Conservation (phyloP, 2,888 invertebrate species). For the Glyphotaelius pellucidus region DNA sequence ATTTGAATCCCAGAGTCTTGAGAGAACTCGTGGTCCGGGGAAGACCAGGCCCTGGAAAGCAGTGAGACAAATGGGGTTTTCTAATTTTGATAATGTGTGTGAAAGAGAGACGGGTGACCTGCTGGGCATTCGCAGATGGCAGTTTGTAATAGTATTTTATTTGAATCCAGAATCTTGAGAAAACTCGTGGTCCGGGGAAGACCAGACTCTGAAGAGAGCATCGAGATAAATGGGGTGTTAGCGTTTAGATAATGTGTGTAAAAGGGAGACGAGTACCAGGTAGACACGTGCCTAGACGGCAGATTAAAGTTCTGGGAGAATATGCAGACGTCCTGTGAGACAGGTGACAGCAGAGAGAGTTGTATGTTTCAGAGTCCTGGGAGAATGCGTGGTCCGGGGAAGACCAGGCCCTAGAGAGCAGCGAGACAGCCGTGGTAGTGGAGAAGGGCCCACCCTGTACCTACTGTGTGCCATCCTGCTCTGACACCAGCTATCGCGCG, state of each 20-base stretch:
- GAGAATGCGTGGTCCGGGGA: constrained; percentile 67
- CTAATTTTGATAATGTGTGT: no score
- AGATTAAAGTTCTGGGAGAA: no score
- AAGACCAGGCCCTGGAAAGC: constrained; percentile 69
- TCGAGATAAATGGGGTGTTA: constrained; percentile 68
- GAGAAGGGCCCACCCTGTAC: constrained; percentile 79
- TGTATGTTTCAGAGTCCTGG: constrained; percentile 67
- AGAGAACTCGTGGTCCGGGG: constrained; percentile 67
- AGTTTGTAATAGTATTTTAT: neutral
- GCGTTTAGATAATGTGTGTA: no score
- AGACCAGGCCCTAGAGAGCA: constrained; percentile 70
- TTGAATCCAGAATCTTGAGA: constrained; percentile 67
- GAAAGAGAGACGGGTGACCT: no score
- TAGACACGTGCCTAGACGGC: no score
- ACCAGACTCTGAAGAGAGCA: constrained; percentile 70
- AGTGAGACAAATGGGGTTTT: constrained; percentile 72
- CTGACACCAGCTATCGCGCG: constrained; percentile 77
- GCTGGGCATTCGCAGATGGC: no score
- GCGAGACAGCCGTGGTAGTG: constrained; percentile 71
- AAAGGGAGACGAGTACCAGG: no score
- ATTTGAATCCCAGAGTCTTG: constrained; percentile 59
- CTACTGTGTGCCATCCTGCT: constrained; percentile 81
- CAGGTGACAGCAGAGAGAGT: neutral
- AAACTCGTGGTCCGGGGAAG: constrained; percentile 67
- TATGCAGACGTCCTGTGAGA: no score